Conservation (phyloP, 2,888 invertebrate species). For the Hirtodrosophila cameraria region DNA sequence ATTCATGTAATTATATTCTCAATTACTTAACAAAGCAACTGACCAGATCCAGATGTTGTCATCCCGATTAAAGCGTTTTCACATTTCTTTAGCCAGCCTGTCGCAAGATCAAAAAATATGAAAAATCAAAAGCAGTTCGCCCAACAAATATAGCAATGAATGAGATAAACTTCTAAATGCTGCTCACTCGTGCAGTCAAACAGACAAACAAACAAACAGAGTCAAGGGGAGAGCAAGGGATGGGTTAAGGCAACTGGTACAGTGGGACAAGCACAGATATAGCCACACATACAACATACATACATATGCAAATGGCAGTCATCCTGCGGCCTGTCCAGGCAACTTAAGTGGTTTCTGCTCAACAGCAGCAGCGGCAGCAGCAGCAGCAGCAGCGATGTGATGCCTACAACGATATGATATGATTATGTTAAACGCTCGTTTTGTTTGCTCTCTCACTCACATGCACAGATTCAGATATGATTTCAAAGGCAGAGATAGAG, state of each 20-base stretch:
- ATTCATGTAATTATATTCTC: conserved; percentile 84
- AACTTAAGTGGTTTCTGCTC: conserved; percentile 77
- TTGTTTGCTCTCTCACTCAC: conserved; percentile 67
- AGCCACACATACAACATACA: conserved; percentile 2
- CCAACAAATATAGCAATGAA: conserved; percentile 75
- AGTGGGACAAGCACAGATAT: conserved; percentile 5
- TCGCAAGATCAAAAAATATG: conserved; percentile 23
- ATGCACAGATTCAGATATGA: conserved; percentile 28
- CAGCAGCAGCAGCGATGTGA: conserved; percentile 64
- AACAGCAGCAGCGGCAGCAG: conserved; percentile 31
- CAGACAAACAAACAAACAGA: conserved; percentile 36
- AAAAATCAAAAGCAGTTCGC: conserved; percentile 56
- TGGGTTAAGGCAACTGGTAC: conserved; percentile 12
- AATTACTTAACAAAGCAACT: conserved; percentile 71
- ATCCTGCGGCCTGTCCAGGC: conserved; percentile 63
- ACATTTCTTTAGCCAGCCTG: neutral
- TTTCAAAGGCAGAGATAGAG: conserved; percentile 16
- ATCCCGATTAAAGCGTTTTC: conserved; percentile 38
- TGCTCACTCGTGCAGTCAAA: conserved; percentile 68
- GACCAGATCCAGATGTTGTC: conserved; percentile 37
- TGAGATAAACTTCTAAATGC: conserved; percentile 73
- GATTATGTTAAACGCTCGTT: conserved; percentile 81
- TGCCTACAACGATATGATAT: conserved; percentile 78
- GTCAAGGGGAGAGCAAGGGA: conserved; percentile 25
- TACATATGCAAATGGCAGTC: conserved; percentile 79